phyloP scores from a whole-genome alignment of 2,113 vertebrate genomes.

The Eretmochelys imbricata region DNA sequence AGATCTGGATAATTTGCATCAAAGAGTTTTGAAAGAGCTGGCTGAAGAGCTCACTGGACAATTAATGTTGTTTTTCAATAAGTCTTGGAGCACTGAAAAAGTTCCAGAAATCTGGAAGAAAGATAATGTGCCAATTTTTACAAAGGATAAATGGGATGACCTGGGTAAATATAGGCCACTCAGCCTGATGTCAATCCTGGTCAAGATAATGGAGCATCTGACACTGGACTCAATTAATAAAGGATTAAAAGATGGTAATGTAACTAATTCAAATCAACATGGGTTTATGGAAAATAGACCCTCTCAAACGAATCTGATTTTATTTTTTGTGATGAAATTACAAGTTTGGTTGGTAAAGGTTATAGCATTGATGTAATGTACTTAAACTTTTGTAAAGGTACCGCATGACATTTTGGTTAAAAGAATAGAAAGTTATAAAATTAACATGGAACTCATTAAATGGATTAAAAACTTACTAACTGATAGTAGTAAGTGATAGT shows the following conservation, averaged over 20 bases:
- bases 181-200: neutral
- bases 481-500: neutral
- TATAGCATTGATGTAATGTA: neutral
- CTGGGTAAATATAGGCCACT: neutral
- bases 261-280: neutral
- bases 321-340: neutral
- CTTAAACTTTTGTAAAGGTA: neutral
- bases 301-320: neutral
- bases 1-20: neutral
- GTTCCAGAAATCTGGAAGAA: neutral
- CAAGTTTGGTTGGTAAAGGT: neutral
- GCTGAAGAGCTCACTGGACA: neutral
- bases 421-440: neutral
- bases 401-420: neutral
- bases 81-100: neutral
- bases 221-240: neutral
- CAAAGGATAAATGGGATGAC: neutral
- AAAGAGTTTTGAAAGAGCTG: neutral
- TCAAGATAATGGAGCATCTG: neutral
- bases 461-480: neutral
- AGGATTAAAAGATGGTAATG: neutral
- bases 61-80: neutral
- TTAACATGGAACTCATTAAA: neutral
- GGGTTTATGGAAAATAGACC: neutral
- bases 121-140: neutral